A percentile compares a stretch with the other conserved stretches of the same genome.
phyloP scores from a whole-genome alignment of 2,888 invertebrate species.

The Polymixis flavicincta region DNA sequence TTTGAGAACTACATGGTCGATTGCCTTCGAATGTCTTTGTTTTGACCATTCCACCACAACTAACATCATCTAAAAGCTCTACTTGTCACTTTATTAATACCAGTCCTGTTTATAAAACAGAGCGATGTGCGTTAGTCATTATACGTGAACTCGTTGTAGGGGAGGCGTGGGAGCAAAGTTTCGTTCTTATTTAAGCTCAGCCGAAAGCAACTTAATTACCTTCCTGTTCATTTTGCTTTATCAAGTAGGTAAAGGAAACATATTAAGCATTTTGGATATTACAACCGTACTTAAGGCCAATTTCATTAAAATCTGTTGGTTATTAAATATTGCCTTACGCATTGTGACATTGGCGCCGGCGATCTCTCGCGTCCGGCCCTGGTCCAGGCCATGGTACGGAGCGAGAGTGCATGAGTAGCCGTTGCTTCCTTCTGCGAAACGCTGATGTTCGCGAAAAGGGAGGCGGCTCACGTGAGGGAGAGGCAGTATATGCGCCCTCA shows the following conservation, averaged over 20 bases:
- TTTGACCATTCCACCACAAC: neutral
- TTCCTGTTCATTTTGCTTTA: conserved; percentile 19
- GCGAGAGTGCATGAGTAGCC: too few relatives aligned
- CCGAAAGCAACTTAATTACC: conserved; percentile 29
- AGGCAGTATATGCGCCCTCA: too few relatives aligned
- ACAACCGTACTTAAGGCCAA: neutral
- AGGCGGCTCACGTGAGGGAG: too few relatives aligned
- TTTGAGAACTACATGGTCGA: neutral
- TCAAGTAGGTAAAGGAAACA: conserved; percentile 4
- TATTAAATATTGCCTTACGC: too few relatives aligned
- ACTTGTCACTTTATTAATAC: conserved; percentile 5
- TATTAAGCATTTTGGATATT: neutral
- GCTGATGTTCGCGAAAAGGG: too few relatives aligned
- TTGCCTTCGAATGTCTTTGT: neutral
- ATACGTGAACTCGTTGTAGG: conserved; percentile 11
- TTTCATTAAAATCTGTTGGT: neutral
- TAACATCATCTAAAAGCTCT: neutral
- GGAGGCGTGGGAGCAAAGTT: neutral
- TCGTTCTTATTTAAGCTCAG: conserved; percentile 16
- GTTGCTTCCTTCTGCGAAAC: too few relatives aligned
- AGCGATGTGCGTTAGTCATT: conserved; percentile 8
- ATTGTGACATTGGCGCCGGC: too few relatives aligned
- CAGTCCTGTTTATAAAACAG: conserved; percentile 2
- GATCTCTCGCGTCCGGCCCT: too few relatives aligned
- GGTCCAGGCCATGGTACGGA: too few relatives aligned